A percentile compares a stretch with the other conserved stretches of the same genome.
These are phyloP conservation scores for Drusus annulatus DNA, from an alignment of 1,140 invertebrate species.

Conservation along the genomic window DNA sequence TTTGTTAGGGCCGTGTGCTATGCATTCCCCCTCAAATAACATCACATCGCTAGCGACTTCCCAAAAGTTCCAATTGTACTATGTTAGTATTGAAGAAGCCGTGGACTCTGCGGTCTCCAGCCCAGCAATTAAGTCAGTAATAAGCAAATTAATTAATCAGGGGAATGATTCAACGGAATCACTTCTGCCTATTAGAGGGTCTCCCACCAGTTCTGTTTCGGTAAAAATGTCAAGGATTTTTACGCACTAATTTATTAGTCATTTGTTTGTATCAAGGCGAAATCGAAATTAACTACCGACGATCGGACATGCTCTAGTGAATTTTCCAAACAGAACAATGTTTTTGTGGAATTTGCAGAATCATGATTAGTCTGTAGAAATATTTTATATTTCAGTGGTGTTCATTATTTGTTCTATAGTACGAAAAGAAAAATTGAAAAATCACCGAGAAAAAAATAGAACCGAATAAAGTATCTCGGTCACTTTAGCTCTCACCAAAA, in stretches of 20 bases:
- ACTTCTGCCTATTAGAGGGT: conserved; percentile 49
- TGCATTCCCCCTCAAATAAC: no score
- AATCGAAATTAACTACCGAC: conserved; percentile 34
- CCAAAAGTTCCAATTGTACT: not conserved
- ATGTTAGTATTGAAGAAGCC: conserved; percentile 12
- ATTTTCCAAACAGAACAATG: not conserved
- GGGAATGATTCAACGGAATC: conserved; percentile 57
- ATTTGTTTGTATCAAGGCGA: conserved; percentile 52
- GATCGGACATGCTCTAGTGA: conserved; percentile 1
- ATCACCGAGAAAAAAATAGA: no score
- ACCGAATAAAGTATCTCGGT: no score
- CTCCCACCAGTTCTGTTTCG: conserved; percentile 41
- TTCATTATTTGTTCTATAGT: no score
- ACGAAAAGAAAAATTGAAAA: no score
- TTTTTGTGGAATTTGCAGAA: no score
- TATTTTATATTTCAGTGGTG: no score
- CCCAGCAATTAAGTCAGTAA: conserved; percentile 56
- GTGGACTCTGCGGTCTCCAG: conserved; percentile 50
- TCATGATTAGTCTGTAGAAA: no score
- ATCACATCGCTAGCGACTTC: not conserved
- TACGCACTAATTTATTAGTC: conserved; percentile 52
- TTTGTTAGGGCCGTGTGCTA: no score
- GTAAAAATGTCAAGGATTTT: conserved; percentile 40
- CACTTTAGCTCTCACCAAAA: no score
- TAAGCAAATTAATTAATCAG: conserved; percentile 60